A percentile compares a stretch with the other conserved stretches of the same genome.
Evolutionary conservation across 2,888 invertebrate species (phyloP).

Genomic region (Morpho achilles): DNA sequence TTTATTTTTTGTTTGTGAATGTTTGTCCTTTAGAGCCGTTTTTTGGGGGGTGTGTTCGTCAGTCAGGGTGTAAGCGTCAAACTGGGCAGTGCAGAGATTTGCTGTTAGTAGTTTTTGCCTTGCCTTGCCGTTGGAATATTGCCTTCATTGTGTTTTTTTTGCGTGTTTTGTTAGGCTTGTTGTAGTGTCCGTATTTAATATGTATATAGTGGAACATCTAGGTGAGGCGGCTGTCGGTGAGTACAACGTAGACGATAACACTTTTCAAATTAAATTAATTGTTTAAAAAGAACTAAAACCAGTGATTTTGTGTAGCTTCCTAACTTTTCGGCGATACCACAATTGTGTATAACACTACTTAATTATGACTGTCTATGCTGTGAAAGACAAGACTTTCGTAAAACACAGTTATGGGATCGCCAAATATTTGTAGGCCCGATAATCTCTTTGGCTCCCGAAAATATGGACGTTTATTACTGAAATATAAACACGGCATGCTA

Average conservation of each 20-base stretch:
- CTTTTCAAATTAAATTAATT: slow-evolving; percentile 35
- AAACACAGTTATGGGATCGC: slow-evolving; percentile 50
- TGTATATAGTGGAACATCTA: slow-evolving; percentile 54
- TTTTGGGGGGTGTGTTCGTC: slow-evolving; percentile 57
- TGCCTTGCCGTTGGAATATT: slow-evolving; percentile 57
- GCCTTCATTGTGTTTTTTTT: slow-evolving; percentile 69
- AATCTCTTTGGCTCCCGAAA: slow-evolving; percentile 60
- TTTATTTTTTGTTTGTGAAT: slow-evolving; percentile 58
- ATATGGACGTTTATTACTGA: slow-evolving; percentile 47
- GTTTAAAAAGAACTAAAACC: slow-evolving; percentile 39
- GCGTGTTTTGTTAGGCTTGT: slow-evolving; percentile 72
- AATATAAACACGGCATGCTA: slow-evolving; percentile 61
- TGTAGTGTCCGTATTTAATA: slow-evolving; percentile 60
- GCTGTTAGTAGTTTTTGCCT: slow-evolving; percentile 56
- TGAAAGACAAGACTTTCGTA: slow-evolving; percentile 9
- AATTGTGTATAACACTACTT: slow-evolving; percentile 44
- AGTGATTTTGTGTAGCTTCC: slow-evolving; percentile 59
- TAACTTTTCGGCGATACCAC: slow-evolving; percentile 45
- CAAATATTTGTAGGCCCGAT: slow-evolving; percentile 36
- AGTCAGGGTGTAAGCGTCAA: slow-evolving; percentile 64
- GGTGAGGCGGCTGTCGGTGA: slow-evolving; percentile 51
- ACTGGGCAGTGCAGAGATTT: slow-evolving; percentile 46
- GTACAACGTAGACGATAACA: slow-evolving; percentile 53
- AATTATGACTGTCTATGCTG: neutral
- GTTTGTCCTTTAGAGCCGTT: slow-evolving; percentile 57